phyloP scores from a whole-genome alignment of 2,113 vertebrate species.

The Aspidoscelis tigris region DNA sequence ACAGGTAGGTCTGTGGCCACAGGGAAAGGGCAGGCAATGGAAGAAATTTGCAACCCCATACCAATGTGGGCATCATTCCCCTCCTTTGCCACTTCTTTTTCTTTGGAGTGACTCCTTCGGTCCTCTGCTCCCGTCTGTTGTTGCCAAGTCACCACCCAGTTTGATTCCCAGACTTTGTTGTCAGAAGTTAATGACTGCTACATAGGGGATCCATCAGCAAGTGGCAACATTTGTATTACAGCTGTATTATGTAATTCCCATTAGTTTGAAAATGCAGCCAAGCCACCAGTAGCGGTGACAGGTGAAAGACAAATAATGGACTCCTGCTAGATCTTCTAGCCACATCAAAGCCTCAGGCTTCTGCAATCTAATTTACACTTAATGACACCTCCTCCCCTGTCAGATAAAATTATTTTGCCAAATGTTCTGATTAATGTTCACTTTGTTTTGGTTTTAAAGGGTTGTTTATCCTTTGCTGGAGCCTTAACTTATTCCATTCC shows the following conservation, averaged over 20 bases:
- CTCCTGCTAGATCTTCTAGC: slow-evolving; percentile 58
- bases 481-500: slow-evolving; percentile 29
- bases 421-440: slow-evolving; percentile 53
- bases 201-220: slow-evolving; percentile 64
- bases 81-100: not conserved
- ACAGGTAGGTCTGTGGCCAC: too few species aligned
- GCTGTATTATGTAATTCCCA: slow-evolving; percentile 79
- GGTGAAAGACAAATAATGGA: slow-evolving; percentile 77
- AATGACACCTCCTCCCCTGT: slow-evolving; percentile 67
- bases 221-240: slow-evolving; percentile 73
- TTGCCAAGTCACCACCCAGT: not conserved
- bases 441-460: slow-evolving; percentile 41
- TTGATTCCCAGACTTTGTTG: slow-evolving; percentile 68
- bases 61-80: not conserved
- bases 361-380: slow-evolving; percentile 73
- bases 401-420: slow-evolving; percentile 67
- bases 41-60: too few species aligned
- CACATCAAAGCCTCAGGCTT: slow-evolving; percentile 74
- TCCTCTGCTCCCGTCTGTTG: not conserved
- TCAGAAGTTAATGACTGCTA: slow-evolving; percentile 75
- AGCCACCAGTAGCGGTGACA: slow-evolving; percentile 77
- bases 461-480: slow-evolving; percentile 30
- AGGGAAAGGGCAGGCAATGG: too few species aligned
- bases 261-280: slow-evolving; percentile 68
- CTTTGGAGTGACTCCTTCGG: not conserved